Conservation (phyloP, 2,888 invertebrate genomes). For the Drosophila putrida region DNA sequence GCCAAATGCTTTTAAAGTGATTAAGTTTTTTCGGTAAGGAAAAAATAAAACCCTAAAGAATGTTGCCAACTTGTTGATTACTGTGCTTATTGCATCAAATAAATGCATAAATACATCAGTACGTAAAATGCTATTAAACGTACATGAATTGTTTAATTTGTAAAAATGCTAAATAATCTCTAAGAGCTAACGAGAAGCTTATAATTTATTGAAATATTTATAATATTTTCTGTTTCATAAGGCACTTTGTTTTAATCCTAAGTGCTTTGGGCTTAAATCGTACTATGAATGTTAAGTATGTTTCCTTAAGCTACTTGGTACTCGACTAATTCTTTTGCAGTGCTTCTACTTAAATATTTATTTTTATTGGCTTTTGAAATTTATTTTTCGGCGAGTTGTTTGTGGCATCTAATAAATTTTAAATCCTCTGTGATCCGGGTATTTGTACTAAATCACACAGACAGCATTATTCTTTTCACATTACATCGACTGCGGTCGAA, state of each 20-base stretch:
- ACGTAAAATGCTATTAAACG: background rate
- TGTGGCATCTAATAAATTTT: background rate
- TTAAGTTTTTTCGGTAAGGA: constrained; percentile 22
- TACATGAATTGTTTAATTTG: constrained; percentile 1
- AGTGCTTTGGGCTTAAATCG: background rate
- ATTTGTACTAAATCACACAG: constrained; percentile 10
- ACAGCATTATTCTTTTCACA: constrained; percentile 13
- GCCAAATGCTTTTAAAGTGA: constrained; percentile 48
- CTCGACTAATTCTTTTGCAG: background rate
- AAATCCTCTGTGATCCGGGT: constrained; percentile 6
- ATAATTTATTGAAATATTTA: constrained; percentile 1
- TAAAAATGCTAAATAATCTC: background rate
- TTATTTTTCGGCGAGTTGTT: background rate
- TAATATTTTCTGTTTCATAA: background rate
- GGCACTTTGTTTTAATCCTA: background rate
- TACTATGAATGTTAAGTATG: background rate
- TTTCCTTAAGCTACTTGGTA: background rate
- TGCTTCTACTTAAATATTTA: background rate
- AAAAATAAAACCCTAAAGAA: background rate
- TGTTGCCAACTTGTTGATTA: constrained; percentile 3
- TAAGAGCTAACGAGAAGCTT: constrained; percentile 1
- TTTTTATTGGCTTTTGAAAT: background rate
- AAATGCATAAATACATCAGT: background rate
- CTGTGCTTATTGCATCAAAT: constrained; percentile 13
- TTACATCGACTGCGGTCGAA: constrained; percentile 16